These are phyloP conservation scores for Tyria jacobaeae DNA, from an alignment of 2,888 invertebrate species.

Conservation along the genomic window DNA sequence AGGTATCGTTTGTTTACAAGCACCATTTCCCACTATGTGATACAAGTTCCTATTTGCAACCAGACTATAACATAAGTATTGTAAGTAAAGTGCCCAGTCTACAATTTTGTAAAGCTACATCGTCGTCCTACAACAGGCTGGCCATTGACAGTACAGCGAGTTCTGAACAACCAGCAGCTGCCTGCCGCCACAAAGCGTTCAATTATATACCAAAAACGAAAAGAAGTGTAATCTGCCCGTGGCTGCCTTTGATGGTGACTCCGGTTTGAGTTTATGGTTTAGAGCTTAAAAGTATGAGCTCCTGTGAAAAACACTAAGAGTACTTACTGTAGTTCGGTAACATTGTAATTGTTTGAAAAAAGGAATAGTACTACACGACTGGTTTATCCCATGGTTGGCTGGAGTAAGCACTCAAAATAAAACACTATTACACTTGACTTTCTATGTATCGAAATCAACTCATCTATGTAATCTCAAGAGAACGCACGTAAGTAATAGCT, in stretches of 20 bases:
- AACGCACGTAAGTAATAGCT: too few species aligned
- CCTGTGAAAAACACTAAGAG: slow-evolving; percentile 9
- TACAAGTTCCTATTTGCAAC: too few species aligned
- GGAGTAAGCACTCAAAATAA: too few species aligned
- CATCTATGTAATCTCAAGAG: too few species aligned
- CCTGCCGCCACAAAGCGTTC: slow-evolving; percentile 67
- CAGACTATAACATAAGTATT: neutral
- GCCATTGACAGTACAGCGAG: slow-evolving; percentile 64
- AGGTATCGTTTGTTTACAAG: neutral
- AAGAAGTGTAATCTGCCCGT: slow-evolving; percentile 70
- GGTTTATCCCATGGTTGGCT: too few species aligned
- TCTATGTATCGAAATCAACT: too few species aligned
- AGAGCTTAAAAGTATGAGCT: slow-evolving; percentile 24
- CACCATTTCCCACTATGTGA: too few species aligned
- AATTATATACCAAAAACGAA: slow-evolving; percentile 74
- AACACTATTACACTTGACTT: too few species aligned
- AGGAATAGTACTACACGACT: neutral
- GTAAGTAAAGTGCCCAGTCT: neutral
- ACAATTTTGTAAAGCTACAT: neutral
- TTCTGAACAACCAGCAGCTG: slow-evolving; percentile 53
- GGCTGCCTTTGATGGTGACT: slow-evolving; percentile 56
- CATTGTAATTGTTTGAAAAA: neutral
- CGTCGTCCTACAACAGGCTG: slow-evolving; percentile 33
- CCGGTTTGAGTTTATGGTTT: slow-evolving; percentile 59
- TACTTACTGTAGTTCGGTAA: neutral